phyloP scores from a whole-genome alignment of 2,797 vertebrate genomes.

The Morelia viridis region DNA sequence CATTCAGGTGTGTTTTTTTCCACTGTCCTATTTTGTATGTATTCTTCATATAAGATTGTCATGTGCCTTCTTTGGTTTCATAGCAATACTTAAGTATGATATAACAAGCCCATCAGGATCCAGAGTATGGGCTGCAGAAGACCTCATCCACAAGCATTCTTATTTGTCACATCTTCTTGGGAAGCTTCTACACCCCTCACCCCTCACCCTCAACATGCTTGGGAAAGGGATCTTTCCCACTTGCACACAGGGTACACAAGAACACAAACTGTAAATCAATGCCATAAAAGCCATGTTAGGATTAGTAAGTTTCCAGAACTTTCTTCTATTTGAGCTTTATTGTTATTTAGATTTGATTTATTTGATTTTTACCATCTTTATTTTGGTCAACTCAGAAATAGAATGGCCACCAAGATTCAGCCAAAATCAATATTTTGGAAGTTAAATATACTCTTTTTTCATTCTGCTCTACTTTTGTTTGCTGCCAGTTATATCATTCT shows the following conservation, averaged over 20 bases:
- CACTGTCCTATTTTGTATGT: background rate
- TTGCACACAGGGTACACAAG: background rate
- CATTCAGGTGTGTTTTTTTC: background rate
- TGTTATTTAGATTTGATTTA: background rate
- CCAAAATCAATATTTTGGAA: conserved; percentile 29
- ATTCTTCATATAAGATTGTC: background rate
- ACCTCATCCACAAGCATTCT: background rate
- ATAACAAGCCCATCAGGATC: background rate
- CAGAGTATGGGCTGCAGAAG: background rate
- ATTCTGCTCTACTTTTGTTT: conserved; percentile 31
- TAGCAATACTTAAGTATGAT: background rate
- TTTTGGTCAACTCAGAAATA: conserved; percentile 13
- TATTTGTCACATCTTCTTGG: background rate
- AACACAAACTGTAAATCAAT: background rate
- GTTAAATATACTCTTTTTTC: background rate
- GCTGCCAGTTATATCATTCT: background rate
- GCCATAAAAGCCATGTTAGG: background rate
- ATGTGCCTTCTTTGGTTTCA: background rate
- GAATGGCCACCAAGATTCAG: conserved; percentile 22
- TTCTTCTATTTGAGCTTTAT: conserved; percentile 10
- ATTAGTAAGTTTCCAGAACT: background rate
- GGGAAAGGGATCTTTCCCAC: background rate
- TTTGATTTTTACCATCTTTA: background rate
- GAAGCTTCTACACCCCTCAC: background rate
- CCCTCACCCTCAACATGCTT: too few species aligned